A percentile compares a stretch with the other conserved stretches of the same genome.
Evolutionary conservation across 2,797 vertebrate genomes (phyloP).

Genomic region (Lutra lutra): DNA sequence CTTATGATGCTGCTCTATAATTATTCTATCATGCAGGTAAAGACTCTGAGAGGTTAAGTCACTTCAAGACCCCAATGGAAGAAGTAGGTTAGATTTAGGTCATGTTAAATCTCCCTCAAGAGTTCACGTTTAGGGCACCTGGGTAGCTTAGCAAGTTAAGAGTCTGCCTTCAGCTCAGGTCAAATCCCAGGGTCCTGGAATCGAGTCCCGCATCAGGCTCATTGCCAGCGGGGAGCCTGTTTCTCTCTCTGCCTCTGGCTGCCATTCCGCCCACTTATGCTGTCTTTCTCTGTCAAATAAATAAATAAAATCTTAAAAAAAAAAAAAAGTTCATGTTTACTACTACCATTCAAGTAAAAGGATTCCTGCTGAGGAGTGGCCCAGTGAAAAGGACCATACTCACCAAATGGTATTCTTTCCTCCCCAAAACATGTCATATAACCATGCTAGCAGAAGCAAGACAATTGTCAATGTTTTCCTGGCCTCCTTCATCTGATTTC

Average conservation of each 20-base stretch:
- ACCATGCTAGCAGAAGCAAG: slow-evolving; percentile 23
- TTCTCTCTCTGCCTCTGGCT: background rate
- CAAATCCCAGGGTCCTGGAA: background rate
- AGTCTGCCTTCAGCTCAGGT: background rate
- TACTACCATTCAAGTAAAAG: background rate
- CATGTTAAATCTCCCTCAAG: background rate
- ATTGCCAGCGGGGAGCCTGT: background rate
- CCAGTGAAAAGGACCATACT: background rate
- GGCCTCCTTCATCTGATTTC: slow-evolving; percentile 65
- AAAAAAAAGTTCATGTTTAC: background rate
- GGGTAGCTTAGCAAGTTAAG: background rate
- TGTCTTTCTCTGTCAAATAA: background rate
- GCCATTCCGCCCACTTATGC: background rate
- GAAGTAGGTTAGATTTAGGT: background rate
- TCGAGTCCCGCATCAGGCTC: background rate
- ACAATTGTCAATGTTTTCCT: slow-evolving; percentile 51
- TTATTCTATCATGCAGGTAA: background rate
- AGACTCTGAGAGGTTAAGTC: background rate
- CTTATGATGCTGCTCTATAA: background rate
- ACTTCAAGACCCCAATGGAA: background rate
- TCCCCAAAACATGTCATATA: background rate
- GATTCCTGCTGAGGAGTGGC: slow-evolving; percentile 18
- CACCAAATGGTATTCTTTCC: slow-evolving; percentile 35
- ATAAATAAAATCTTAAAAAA: background rate
- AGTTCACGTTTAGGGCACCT: background rate